Percentiles rank a stretch among this genome's conserved stretches.
Conservation (phyloP, 2,888 invertebrate species). For the Hipparchia semele region DNA sequence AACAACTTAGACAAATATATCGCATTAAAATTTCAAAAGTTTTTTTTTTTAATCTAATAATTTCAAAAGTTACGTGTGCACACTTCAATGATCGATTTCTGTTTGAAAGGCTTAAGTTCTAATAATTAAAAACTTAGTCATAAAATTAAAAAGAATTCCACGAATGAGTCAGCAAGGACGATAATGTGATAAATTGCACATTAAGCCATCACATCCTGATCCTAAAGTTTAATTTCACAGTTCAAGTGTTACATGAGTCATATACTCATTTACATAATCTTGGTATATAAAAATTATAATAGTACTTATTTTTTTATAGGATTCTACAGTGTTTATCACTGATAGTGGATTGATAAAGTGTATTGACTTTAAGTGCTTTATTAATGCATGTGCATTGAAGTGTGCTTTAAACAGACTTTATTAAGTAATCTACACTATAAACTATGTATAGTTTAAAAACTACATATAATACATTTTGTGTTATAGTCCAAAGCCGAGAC, state of each 20-base stretch:
- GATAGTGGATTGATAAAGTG: constrained; percentile 15
- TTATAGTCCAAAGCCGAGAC: no score
- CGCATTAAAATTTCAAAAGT: no score
- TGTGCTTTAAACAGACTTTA: neutral
- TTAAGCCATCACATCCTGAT: constrained; percentile 27
- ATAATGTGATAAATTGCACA: constrained; percentile 30
- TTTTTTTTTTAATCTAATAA: neutral
- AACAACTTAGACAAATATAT: no score
- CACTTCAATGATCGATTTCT: neutral
- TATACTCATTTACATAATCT: constrained; percentile 20
- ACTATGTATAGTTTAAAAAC: neutral
- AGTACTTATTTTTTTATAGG: constrained; percentile 13
- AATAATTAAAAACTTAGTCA: constrained; percentile 17
- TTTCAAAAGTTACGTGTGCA: constrained; percentile 1
- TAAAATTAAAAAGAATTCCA: constrained; percentile 20
- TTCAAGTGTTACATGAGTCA: constrained; percentile 36
- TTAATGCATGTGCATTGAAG: neutral
- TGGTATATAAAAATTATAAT: constrained; percentile 3
- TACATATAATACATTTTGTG: no score
- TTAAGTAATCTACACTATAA: neutral
- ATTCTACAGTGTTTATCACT: neutral
- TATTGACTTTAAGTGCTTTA: constrained; percentile 14
- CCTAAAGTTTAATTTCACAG: constrained; percentile 34
- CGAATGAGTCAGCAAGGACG: constrained; percentile 31
- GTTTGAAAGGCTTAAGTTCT: constrained; percentile 6